Base-by-base conservation (phyloP, 2,797 vertebrate genomes). In the Oryzias sinensis region DNA sequence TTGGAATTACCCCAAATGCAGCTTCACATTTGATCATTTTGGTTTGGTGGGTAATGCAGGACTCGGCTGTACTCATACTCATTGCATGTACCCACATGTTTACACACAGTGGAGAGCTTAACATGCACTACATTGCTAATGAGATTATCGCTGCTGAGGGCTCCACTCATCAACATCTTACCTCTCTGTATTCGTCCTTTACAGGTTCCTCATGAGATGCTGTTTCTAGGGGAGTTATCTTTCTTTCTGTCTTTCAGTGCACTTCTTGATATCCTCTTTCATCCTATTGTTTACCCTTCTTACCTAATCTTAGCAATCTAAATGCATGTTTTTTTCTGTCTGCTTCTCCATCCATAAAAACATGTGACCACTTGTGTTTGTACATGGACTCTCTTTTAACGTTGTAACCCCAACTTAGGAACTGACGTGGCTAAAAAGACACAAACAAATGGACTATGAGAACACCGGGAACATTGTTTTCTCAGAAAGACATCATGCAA, bases 1-100 rank as follows among this genome's bases (percentile, higher is more conserved):
- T 74, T 66, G 71, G 82, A 89, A 88, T 89, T 84, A 81, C 77
- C 80, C 71, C 84, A 11, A 77, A 84, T 74, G 66, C 85, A 84
- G 88, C 69, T 37, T 84, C 82, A 84, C 64, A 50, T 74, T 69
- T 72, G 72, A 79, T 84, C 79, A 86, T 84, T 82, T 75, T 72
- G 79, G 75, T 62, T 74, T 74, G 79, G 75, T 62, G 76, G 82
- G 66, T 72, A 33, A 6, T 65, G 59, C 25, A 47, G 61, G 58
- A 63, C 47, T 55, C 58, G 8, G 25, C 50, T 46, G 13, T 58
- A 51, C 54, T 50, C 53, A 61, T 51, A 46, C 56, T 52, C 60
- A 40, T 22, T 22, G 46, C 9, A 4, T 29, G 1, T 63, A 45
- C 54, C 46, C 59, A 51, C 71, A 54, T 52, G 40, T 59, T 37